Evolutionary conservation across 1,140 invertebrate genomes (phyloP).

Genomic region (Paracyclopina nana): DNA sequence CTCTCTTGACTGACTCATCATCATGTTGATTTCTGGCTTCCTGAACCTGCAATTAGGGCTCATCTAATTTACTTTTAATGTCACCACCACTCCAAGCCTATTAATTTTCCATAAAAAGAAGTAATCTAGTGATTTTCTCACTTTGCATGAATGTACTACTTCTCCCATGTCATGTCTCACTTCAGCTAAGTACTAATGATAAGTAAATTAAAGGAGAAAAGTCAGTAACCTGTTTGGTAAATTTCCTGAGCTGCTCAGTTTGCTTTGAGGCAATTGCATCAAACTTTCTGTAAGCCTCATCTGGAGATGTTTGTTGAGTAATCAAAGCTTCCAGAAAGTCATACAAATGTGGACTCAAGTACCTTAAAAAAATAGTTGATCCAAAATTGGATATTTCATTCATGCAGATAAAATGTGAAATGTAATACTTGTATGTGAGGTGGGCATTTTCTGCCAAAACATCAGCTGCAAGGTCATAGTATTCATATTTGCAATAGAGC

Average conservation of each 20-base stretch:
- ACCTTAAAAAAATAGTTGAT: not conserved
- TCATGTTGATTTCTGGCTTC: slow-evolving; percentile 69
- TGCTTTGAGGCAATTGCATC: slow-evolving; percentile 82
- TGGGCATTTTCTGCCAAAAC: slow-evolving; percentile 93
- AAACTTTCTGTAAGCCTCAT: slow-evolving; percentile 90
- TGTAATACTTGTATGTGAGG: slow-evolving; percentile 80
- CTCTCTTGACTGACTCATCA: slow-evolving; percentile 67
- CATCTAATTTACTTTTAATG: too few species aligned
- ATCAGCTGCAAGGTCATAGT: slow-evolving; percentile 92
- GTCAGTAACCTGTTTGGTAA: slow-evolving; percentile 58
- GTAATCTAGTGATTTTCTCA: slow-evolving; percentile 5
- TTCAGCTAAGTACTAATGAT: too few species aligned
- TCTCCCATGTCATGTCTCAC: too few species aligned
- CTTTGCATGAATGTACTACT: too few species aligned
- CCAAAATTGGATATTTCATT: too few species aligned
- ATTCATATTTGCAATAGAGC: slow-evolving; percentile 91
- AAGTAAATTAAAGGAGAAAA: too few species aligned
- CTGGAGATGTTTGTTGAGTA: slow-evolving; percentile 86
- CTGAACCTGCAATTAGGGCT: slow-evolving; percentile 38
- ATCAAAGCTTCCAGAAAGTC: slow-evolving; percentile 71
- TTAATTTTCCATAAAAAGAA: slow-evolving; percentile 13
- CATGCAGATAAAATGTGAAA: too few species aligned
- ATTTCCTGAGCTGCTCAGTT: slow-evolving; percentile 68
- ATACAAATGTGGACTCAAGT: slow-evolving; percentile 26
- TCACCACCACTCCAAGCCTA: too few species aligned